Evolutionary conservation across 2,888 invertebrate genomes (phyloP).

Genomic region (Xanthia icteritia): DNA sequence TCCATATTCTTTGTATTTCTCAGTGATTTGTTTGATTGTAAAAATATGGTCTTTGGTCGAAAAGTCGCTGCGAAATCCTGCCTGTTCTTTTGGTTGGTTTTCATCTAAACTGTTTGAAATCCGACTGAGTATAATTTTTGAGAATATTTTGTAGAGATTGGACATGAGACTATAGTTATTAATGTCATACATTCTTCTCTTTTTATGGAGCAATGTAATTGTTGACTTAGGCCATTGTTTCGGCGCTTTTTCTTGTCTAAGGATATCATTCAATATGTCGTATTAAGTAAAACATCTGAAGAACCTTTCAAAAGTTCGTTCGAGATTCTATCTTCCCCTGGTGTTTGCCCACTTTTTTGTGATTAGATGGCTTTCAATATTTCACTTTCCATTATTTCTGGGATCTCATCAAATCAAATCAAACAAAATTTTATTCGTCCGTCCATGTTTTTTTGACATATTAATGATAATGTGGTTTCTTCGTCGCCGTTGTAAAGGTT

Average conservation of each 20-base stretch:
- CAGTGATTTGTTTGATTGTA: background rate
- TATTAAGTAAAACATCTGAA: background rate
- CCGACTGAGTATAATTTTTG: background rate
- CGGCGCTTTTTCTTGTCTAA: background rate
- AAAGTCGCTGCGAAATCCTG: background rate
- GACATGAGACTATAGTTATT: background rate
- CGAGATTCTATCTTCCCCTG: background rate
- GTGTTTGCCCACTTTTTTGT: background rate
- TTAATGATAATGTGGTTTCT: background rate
- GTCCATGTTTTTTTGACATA: background rate
- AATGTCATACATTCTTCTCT: background rate
- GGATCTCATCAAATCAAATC: too few species aligned
- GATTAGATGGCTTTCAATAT: background rate
- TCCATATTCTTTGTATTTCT: background rate
- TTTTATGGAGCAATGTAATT: too few species aligned
- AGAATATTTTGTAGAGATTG: background rate
- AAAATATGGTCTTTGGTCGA: background rate
- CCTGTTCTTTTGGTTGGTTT: background rate
- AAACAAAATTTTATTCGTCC: too few species aligned
- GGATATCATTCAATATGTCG: background rate
- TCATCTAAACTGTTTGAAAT: background rate
- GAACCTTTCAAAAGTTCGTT: background rate
- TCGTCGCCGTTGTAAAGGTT: background rate
- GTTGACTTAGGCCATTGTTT: too few species aligned
- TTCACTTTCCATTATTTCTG: background rate